Percentiles rank a stretch among this genome's conserved stretches.
phyloP scores from a whole-genome alignment of 2,888 invertebrate species.

The Drosophila nigritarsus region DNA sequence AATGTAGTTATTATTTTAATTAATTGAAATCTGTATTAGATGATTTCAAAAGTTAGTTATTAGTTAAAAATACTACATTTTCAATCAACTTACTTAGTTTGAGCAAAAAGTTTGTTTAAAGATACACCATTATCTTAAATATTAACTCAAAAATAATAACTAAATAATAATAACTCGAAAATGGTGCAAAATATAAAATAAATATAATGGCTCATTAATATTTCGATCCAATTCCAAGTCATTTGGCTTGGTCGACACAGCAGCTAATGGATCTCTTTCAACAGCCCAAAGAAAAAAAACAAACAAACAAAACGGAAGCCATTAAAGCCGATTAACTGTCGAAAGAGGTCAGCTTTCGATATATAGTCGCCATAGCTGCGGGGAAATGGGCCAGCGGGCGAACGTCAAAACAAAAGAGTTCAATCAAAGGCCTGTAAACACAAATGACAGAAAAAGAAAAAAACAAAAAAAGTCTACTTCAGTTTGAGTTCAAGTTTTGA shows the following conservation, averaged over 20 bases:
- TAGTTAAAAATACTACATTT: background rate
- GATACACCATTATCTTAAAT: background rate
- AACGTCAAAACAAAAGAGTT: slow-evolving; percentile 53
- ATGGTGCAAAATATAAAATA: background rate
- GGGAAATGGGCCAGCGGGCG: slow-evolving; percentile 15
- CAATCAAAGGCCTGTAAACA: slow-evolving; percentile 48
- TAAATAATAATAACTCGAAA: background rate
- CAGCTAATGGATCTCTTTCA: slow-evolving; percentile 40
- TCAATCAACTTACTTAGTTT: background rate
- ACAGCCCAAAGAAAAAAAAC: slow-evolving; percentile 31
- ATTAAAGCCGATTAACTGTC: slow-evolving; percentile 42
- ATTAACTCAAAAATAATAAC: background rate
- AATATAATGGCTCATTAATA: background rate
- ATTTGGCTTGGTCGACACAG: slow-evolving; percentile 20
- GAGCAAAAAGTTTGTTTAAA: background rate
- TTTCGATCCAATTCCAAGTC: slow-evolving; percentile 29
- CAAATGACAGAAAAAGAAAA: slow-evolving; percentile 34
- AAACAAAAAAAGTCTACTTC: background rate
- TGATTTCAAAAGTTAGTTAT: too few species aligned
- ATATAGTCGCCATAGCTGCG: background rate
- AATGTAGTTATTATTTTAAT: background rate
- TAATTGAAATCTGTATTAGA: too few species aligned
- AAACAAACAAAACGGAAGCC: slow-evolving; percentile 13
- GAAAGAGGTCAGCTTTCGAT: slow-evolving; percentile 24
- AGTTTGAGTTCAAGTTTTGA: slow-evolving; percentile 13